Conservation (phyloP, 2,888 invertebrate genomes). For the Scaeva pyrastri region DNA sequence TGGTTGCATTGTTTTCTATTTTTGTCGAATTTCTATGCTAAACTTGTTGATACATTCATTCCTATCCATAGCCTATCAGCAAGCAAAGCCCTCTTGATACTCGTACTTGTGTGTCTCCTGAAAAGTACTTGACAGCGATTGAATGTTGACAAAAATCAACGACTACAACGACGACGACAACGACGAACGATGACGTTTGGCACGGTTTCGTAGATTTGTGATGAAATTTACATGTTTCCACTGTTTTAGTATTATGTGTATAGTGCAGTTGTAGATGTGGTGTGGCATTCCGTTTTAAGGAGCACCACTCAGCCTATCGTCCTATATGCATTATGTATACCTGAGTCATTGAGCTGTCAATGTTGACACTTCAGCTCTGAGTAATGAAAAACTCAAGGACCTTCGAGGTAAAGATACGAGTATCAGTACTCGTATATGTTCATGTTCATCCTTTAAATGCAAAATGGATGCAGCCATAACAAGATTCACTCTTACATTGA, state of each 20-base stretch:
- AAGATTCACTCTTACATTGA: slow-evolving; percentile 9
- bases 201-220: slow-evolving; percentile 36
- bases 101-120: not conserved
- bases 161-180: no score
- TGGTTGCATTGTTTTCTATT: slow-evolving; percentile 1
- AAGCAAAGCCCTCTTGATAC: slow-evolving; percentile 9
- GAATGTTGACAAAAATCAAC: slow-evolving; percentile 50
- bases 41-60: slow-evolving; percentile 53
- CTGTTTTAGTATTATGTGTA: no score
- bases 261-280: no score
- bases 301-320: not conserved
- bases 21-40: slow-evolving; percentile 39
- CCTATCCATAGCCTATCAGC: not conserved
- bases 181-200: slow-evolving; percentile 55
- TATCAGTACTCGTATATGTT: no score
- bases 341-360: not conserved
- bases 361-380: slow-evolving; percentile 53
- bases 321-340: not conserved
- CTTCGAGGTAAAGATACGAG: no score
- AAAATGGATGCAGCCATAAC: not conserved
- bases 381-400: slow-evolving; percentile 52
- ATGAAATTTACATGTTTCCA: not conserved
- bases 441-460: not conserved
- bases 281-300: not conserved
- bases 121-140: slow-evolving; percentile 32